phyloP scores from a whole-genome alignment of 2,113 vertebrate species.

The Prunella himalayana region DNA sequence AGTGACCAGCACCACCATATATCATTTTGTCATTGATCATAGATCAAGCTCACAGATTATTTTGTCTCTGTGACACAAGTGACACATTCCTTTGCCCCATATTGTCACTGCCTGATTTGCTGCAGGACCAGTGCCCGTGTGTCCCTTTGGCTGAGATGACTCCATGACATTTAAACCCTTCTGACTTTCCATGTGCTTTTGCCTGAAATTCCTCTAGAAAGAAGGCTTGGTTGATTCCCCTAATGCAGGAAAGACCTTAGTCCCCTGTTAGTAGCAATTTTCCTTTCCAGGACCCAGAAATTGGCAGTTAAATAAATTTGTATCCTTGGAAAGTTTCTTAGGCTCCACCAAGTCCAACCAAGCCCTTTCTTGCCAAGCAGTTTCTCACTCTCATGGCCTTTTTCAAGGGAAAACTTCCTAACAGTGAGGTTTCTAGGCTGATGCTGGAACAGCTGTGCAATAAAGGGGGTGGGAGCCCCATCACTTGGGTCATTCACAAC shows the following conservation, averaged over 20 bases:
- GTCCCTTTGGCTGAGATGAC: not conserved
- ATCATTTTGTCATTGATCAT: not conserved
- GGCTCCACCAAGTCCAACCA: not conserved
- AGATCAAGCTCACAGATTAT: not conserved
- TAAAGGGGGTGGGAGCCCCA: constrained; percentile 12
- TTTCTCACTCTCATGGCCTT: not conserved
- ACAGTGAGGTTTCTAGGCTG: not conserved
- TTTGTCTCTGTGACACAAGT: not conserved
- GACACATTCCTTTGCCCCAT: not conserved
- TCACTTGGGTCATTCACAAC: not conserved
- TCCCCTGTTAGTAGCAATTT: not conserved
- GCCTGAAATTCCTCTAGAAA: not conserved
- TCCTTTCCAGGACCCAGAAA: constrained; percentile 17
- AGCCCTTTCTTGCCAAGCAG: not conserved
- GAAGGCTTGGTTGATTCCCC: not conserved
- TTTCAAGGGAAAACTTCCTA: not conserved
- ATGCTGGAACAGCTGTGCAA: not conserved
- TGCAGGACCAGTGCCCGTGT: not conserved
- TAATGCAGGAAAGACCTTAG: not conserved
- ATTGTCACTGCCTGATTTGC: not conserved
- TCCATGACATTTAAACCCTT: not conserved
- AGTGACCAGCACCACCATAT: not conserved
- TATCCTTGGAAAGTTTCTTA: constrained; percentile 21
- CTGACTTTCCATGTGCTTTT: not conserved
- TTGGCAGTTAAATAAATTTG: not conserved